A percentile compares a stretch with the other conserved stretches of the same genome.
Conservation (phyloP, 2,888 invertebrate genomes). For the Bimastos eiseni region DNA sequence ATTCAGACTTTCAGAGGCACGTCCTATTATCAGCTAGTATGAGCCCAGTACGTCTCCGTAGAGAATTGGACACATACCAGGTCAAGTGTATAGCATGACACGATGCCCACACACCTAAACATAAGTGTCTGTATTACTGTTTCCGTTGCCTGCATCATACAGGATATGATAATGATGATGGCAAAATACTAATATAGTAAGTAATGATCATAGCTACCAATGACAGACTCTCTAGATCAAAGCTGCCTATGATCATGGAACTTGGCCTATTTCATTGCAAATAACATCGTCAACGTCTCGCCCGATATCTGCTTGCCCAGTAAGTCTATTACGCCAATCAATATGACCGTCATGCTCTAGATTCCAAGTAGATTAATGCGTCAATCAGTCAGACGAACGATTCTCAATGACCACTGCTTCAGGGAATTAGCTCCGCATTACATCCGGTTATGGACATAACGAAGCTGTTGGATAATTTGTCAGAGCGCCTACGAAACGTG, state of each 20-base stretch:
- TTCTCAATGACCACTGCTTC: background rate
- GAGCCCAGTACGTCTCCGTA: too few relatives aligned
- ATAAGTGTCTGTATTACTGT: too few relatives aligned
- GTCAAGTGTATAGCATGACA: too few relatives aligned
- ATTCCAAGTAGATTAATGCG: background rate
- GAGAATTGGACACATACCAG: too few relatives aligned
- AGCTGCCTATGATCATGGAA: background rate
- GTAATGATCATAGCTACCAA: too few relatives aligned
- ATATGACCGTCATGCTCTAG: background rate
- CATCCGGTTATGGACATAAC: background rate
- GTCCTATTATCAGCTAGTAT: too few relatives aligned
- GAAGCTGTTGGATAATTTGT: background rate
- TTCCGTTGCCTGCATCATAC: too few relatives aligned
- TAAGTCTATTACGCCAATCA: background rate
- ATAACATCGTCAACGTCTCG: background rate
- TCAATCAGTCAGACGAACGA: background rate
- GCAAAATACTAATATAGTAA: too few relatives aligned
- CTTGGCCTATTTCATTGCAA: background rate
- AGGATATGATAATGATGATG: too few relatives aligned
- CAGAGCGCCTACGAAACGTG: too few relatives aligned
- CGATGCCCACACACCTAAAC: too few relatives aligned
- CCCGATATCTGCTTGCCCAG: background rate
- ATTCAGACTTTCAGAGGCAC: too few relatives aligned
- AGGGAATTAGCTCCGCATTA: background rate
- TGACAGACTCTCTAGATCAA: background rate